Percentiles rank a stretch among this genome's conserved stretches.
Conservation (phyloP, 2,797 vertebrate genomes). For the Nyctibius grandis region DNA sequence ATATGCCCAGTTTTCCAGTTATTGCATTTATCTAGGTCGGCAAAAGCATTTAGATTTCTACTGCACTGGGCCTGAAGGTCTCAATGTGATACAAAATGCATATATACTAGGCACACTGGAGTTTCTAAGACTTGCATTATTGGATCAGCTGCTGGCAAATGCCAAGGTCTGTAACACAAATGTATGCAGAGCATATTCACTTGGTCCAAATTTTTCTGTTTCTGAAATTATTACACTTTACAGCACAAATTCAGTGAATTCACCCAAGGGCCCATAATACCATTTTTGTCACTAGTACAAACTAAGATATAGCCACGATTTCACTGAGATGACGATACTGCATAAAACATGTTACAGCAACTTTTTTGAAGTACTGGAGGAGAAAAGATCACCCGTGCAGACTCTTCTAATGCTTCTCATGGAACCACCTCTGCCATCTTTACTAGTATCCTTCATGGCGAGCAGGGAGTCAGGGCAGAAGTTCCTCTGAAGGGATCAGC, state of each 20-base stretch:
- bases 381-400: neutral
- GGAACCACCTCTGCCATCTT: neutral
- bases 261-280: neutral
- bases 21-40: neutral
- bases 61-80: neutral
- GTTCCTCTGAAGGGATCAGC: neutral
- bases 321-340: neutral
- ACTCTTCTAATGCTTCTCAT: neutral
- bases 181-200: neutral
- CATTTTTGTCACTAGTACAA: neutral
- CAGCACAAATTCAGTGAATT: neutral
- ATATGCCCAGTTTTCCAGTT: neutral
- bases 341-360: neutral
- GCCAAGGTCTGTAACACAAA: neutral
- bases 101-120: neutral
- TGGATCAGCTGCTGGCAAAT: neutral
- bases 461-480: neutral
- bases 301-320: neutral
- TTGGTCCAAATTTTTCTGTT: neutral
- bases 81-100: neutral
- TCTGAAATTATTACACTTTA: neutral
- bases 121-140: neutral
- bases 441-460: neutral
- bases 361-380: neutral
- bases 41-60: neutral